A percentile compares a stretch with the other conserved stretches of the same genome.
These are phyloP conservation scores for Pocillopora grandis DNA, from an alignment of 92 coral and sea anemone species.

Conservation along the genomic window DNA sequence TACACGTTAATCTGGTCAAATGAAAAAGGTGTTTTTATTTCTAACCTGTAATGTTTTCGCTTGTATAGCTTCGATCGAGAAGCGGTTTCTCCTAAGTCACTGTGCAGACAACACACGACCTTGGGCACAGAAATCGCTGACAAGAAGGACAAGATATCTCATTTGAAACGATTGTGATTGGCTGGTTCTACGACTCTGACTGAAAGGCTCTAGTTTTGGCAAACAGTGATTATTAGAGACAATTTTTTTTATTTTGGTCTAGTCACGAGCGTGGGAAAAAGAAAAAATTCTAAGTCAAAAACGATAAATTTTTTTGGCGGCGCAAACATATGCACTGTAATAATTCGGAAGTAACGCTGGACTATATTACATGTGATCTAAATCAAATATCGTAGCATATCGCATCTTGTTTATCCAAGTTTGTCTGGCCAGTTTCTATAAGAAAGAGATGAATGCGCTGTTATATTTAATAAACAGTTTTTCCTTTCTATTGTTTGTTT, in stretches of 20 bases:
- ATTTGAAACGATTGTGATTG: constrained; percentile 62
- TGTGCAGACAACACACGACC: constrained; percentile 78
- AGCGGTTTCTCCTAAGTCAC: constrained; percentile 66
- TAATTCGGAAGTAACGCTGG: background rate
- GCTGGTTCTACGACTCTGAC: constrained; percentile 49
- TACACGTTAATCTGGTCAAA: background rate
- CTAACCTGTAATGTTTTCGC: constrained; percentile 11
- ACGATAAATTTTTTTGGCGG: background rate
- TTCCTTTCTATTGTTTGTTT: constrained; percentile 28
- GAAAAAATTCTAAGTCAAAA: background rate
- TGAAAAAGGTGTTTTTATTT: background rate
- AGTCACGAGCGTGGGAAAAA: no score
- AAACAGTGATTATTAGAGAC: constrained; percentile 62
- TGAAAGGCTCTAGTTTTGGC: constrained; percentile 78
- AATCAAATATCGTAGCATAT: constrained; percentile 9
- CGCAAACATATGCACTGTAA: background rate
- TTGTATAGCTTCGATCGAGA: background rate
- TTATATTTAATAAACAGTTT: constrained; percentile 14
- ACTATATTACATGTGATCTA: background rate
- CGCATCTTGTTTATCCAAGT: constrained; percentile 37
- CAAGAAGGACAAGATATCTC: constrained; percentile 71
- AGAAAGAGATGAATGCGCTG: constrained; percentile 4
- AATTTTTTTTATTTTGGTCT: constrained; percentile 64
- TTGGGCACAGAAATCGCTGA: constrained; percentile 73
- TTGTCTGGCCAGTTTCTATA: constrained; percentile 2